A percentile compares a stretch with the other conserved stretches of the same genome.
phyloP scores from a whole-genome alignment of 2,888 invertebrate species.

The Orthosia gracilis region DNA sequence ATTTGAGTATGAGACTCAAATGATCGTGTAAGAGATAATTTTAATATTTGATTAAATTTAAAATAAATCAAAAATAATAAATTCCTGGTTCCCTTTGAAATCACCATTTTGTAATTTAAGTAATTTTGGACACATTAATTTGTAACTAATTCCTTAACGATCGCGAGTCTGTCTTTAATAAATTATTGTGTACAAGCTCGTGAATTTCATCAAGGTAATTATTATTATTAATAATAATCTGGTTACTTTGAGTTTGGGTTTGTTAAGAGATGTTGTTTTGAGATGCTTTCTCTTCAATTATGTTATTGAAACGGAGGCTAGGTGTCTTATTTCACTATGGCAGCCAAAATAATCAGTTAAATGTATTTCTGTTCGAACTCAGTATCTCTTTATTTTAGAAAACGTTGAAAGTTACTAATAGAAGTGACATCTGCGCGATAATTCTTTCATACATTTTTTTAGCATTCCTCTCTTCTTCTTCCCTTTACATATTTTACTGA shows the following conservation, averaged over 20 bases:
- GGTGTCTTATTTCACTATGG: slow-evolving; percentile 6
- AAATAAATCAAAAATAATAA: not conserved
- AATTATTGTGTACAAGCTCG: slow-evolving; percentile 44
- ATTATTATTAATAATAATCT: slow-evolving; percentile 52
- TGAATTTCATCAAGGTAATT: slow-evolving; percentile 25
- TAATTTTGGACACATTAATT: slow-evolving; percentile 29
- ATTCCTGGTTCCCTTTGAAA: slow-evolving; percentile 1
- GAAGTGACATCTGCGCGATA: not conserved
- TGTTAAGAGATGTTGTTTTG: slow-evolving; percentile 31
- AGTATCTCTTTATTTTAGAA: not conserved
- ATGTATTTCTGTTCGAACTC: slow-evolving; percentile 18
- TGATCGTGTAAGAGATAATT: not conserved
- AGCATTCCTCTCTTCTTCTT: too few relatives aligned
- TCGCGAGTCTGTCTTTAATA: slow-evolving; percentile 26
- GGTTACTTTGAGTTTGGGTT: slow-evolving; percentile 39
- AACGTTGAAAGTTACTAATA: not conserved
- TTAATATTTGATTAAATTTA: not conserved
- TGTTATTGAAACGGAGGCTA: slow-evolving; percentile 9
- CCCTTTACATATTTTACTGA: too few relatives aligned
- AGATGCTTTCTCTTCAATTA: slow-evolving; percentile 30
- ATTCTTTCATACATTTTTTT: not conserved
- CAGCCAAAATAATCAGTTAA: not conserved
- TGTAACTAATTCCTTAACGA: slow-evolving; percentile 45
- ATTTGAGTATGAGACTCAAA: too few relatives aligned
- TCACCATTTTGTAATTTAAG: slow-evolving; percentile 2